A percentile compares a stretch with the other conserved stretches of the same genome.
Evolutionary conservation across 2,113 vertebrate species (phyloP).

Genomic region (Ascaphus truei): DNA sequence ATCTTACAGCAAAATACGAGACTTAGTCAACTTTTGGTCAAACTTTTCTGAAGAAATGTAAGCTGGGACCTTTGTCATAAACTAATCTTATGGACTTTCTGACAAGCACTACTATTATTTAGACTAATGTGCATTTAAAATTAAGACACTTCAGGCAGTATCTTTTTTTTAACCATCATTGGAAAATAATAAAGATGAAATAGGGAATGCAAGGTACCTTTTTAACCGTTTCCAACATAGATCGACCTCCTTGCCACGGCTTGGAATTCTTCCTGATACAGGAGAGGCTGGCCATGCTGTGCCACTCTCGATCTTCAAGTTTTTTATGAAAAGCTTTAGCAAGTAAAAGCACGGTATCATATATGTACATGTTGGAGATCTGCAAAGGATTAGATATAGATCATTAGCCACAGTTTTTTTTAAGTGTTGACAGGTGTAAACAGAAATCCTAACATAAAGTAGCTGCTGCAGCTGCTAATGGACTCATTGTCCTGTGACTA

Average conservation of each 20-base stretch:
- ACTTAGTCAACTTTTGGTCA: background rate
- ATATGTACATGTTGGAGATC: conserved; percentile 97
- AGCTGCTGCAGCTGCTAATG: background rate
- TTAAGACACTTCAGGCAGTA: background rate
- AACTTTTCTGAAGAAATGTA: conserved; percentile 11
- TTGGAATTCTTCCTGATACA: conserved; percentile 97
- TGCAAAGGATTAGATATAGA: conserved; percentile 52
- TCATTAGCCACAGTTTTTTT: conserved; percentile 15
- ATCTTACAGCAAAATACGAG: background rate
- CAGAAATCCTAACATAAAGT: conserved; percentile 18
- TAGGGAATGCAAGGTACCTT: conserved; percentile 69
- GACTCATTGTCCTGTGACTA: background rate
- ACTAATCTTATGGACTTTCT: conserved; percentile 7
- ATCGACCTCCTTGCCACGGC: conserved; percentile 94
- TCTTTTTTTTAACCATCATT: background rate
- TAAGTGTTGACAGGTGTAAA: background rate
- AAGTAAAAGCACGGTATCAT: conserved; percentile 87
- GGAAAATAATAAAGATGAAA: background rate
- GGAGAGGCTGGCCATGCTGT: conserved; percentile 98
- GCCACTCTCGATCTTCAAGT: conserved; percentile 96
- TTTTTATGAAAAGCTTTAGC: conserved; percentile 97
- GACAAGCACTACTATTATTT: background rate
- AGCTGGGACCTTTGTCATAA: conserved; percentile 1
- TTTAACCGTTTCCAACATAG: conserved; percentile 94
- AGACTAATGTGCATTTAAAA: background rate